Percentiles rank a stretch among this genome's conserved stretches.
Conservation (phyloP, 2,797 vertebrate species). For the Gymnodraco acuticeps region DNA sequence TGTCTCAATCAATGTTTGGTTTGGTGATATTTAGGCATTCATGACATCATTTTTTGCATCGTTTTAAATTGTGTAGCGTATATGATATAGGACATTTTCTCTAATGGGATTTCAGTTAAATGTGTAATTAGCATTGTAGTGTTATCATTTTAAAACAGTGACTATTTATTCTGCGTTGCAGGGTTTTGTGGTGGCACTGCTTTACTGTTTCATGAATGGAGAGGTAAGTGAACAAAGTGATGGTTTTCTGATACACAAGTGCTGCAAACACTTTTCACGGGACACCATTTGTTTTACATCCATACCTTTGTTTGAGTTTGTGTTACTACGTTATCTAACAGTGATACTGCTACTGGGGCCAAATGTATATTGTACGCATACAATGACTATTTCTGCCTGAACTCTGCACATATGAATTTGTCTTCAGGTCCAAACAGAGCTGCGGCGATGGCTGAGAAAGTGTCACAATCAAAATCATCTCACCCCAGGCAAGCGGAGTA, state of each 20-base stretch:
- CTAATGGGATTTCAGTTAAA: background rate
- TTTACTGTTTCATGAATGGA: constrained; percentile 93
- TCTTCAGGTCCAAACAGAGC: constrained; percentile 88
- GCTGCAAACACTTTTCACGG: background rate
- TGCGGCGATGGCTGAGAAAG: constrained; percentile 85
- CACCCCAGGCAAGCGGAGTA: constrained; percentile 80
- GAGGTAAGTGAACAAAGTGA: constrained; percentile 82
- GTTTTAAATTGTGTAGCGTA: too few species aligned
- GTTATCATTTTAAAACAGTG: constrained; percentile 1
- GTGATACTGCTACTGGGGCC: background rate
- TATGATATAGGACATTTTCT: too few species aligned
- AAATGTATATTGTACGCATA: too few species aligned
- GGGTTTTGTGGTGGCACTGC: constrained; percentile 92
- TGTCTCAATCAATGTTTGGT: background rate
- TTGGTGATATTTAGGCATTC: background rate
- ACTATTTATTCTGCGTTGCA: constrained; percentile 65
- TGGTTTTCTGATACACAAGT: background rate
- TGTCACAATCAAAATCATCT: constrained; percentile 85
- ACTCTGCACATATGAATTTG: background rate
- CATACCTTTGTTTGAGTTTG: background rate
- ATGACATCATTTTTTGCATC: too few species aligned
- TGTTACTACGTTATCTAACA: background rate
- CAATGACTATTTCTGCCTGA: background rate
- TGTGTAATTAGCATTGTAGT: background rate
- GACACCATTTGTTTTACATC: background rate